These are phyloP conservation scores for Sphecodes monilicornis DNA, from an alignment of 2,888 invertebrate genomes.

Conservation along the genomic window DNA sequence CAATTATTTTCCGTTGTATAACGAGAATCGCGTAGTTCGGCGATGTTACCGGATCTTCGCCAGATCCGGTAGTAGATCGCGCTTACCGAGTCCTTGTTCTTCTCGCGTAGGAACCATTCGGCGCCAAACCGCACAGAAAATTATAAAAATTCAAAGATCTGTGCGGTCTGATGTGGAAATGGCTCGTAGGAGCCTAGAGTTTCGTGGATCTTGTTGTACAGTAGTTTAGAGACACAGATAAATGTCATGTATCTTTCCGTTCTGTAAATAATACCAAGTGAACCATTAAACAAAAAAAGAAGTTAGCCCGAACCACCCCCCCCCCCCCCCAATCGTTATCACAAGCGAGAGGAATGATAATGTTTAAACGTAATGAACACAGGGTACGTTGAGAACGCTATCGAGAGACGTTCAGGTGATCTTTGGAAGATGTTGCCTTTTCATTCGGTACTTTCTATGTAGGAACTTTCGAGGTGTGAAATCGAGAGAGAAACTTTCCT, in stretches of 20 bases:
- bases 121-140: not conserved
- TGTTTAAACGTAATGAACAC: slow-evolving; percentile 32
- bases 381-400: slow-evolving; percentile 47
- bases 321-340: slow-evolving; percentile 20
- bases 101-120: slow-evolving; percentile 41
- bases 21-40: slow-evolving; percentile 32
- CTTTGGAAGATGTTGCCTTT: slow-evolving; percentile 48
- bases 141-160: not conserved
- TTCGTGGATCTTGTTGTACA: slow-evolving; percentile 68
- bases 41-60: slow-evolving; percentile 45
- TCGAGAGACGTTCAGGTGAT: slow-evolving; percentile 32
- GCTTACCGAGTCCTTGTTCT: slow-evolving; percentile 33
- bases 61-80: slow-evolving; percentile 59
- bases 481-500: slow-evolving; percentile 11
- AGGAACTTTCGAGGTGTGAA: slow-evolving; percentile 23
- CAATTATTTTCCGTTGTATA: not conserved
- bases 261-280: slow-evolving; percentile 62
- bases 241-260: slow-evolving; percentile 57
- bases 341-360: slow-evolving; percentile 2
- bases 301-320: not conserved
- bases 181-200: slow-evolving; percentile 40
- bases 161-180: not conserved
- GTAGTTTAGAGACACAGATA: slow-evolving; percentile 63
- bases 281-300: slow-evolving; percentile 18
- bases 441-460: slow-evolving; percentile 34